A percentile compares a stretch with the other conserved stretches of the same genome.
Conservation (phyloP, 1,140 invertebrate genomes). For the Conopomorpha cramerella region DNA sequence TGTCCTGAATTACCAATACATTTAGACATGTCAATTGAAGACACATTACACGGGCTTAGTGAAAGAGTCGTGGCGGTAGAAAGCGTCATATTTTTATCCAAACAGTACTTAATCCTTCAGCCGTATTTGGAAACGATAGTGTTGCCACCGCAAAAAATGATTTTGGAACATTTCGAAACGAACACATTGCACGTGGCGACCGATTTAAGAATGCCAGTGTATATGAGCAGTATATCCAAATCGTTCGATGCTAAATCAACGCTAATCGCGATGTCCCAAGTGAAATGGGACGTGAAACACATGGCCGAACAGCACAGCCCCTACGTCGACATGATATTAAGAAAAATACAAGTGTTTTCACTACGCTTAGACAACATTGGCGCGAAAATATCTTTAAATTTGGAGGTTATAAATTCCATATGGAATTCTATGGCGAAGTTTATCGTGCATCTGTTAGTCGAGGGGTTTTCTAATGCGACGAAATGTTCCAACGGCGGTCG, state of each 20-base stretch:
- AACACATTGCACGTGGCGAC: slow-evolving; percentile 72
- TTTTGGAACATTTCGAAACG: slow-evolving; percentile 77
- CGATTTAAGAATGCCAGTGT: slow-evolving; percentile 83
- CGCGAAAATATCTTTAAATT: slow-evolving; percentile 70
- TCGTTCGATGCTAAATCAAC: slow-evolving; percentile 81
- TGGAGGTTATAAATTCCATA: slow-evolving; percentile 70
- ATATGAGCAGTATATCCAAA: slow-evolving; percentile 80
- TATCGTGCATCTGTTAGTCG: slow-evolving; percentile 84
- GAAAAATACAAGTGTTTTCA: slow-evolving; percentile 81
- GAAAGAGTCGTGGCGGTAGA: slow-evolving; percentile 91
- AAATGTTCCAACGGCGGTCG: slow-evolving; percentile 96
- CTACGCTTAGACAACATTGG: slow-evolving; percentile 74
- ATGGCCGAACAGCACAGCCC: slow-evolving; percentile 94
- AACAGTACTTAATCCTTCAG: slow-evolving; percentile 83
- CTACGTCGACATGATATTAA: slow-evolving; percentile 79
- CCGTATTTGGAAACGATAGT: slow-evolving; percentile 81
- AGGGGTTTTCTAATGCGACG: slow-evolving; percentile 89
- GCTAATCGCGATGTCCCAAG: slow-evolving; percentile 83
- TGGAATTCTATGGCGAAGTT: slow-evolving; percentile 89
- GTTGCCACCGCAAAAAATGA: slow-evolving; percentile 64
- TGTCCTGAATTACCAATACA: slow-evolving; percentile 71
- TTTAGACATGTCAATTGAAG: slow-evolving; percentile 72
- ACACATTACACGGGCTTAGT: slow-evolving; percentile 78
- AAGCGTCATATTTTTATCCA: slow-evolving; percentile 86
- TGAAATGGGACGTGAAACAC: slow-evolving; percentile 95